Evolutionary conservation across 2,888 invertebrate species (phyloP).

Genomic region (Orchestes rusci): DNA sequence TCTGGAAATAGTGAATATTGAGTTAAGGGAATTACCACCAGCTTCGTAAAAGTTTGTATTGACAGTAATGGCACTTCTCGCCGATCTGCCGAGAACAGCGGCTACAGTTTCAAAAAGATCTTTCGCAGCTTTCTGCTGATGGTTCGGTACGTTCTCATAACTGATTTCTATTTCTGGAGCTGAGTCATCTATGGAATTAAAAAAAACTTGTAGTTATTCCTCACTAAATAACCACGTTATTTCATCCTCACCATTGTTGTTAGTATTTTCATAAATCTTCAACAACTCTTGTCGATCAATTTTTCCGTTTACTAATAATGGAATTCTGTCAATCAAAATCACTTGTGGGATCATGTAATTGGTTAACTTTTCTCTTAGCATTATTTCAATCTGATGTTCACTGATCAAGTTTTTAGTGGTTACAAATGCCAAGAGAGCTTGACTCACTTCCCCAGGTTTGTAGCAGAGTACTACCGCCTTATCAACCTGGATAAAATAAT

Average conservation of each 20-base stretch:
- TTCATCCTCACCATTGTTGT: constrained; percentile 62
- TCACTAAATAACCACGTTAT: constrained; percentile 20
- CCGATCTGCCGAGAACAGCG: constrained; percentile 59
- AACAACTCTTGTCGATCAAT: constrained; percentile 73
- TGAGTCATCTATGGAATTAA: constrained; percentile 45
- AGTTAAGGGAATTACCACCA: constrained; percentile 82
- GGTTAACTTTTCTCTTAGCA: constrained; percentile 57
- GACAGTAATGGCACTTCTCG: constrained; percentile 54
- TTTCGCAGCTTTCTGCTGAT: constrained; percentile 55
- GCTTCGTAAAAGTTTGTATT: constrained; percentile 74
- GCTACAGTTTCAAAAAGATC: constrained; percentile 70
- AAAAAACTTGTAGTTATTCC: not conserved
- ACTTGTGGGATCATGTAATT: constrained; percentile 77
- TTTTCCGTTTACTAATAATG: constrained; percentile 79
- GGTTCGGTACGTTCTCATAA: constrained; percentile 55
- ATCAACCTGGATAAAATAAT: constrained; percentile 45
- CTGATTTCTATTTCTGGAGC: constrained; percentile 57
- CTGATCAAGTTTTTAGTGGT: constrained; percentile 41
- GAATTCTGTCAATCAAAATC: constrained; percentile 65
- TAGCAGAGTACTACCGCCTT: constrained; percentile 76
- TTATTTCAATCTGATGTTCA: constrained; percentile 58
- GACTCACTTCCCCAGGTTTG: constrained; percentile 63
- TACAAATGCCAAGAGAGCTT: constrained; percentile 65
- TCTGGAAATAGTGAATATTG: constrained; percentile 72
- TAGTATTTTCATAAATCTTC: constrained; percentile 65